Base-by-base conservation (phyloP, 1,140 invertebrate genomes). In the Drosophila pectinifera region DNA sequence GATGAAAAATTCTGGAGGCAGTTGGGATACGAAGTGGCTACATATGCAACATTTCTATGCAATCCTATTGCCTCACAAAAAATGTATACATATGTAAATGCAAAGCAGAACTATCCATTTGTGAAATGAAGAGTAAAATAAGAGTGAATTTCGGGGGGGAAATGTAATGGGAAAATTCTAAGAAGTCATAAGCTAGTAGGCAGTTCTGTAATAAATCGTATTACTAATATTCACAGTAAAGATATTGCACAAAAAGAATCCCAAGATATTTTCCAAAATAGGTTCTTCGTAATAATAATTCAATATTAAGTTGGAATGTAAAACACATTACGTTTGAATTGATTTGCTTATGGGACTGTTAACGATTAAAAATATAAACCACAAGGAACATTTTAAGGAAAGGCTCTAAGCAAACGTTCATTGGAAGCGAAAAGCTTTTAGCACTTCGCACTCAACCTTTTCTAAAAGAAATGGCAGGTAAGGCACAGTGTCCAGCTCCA, bases 351-450 rank as follows among this genome's bases (percentile, higher is more conserved):
- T 41, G n/a, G n/a, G n/a, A 48, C 55, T 24, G 20, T 22, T 18
- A 48, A 18, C 31, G 26, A 63, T 34, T 49, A 34, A 31, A 46
- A 49, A 43, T 56, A 34, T 34, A 41, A 49, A 22, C 53, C 56
- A 11, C 22, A 55, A 42, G 4, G 51, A 16, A 4, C 43, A 48
- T 6, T 38, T 46, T 8, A 22, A 26, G 41, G 34, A 34, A n/a
- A n/a, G 28, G 26, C 49, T 34, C 10, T 36, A 18, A 48, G 43
- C n/a, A 45, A 75, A 84, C 77, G 49, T 58, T 80, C 46, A 84
- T 84, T 84, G 61, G 64, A 78, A 28, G 68, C 58, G 82, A 86
- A 78, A 81, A 78, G 82, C 81, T 85, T 85, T 85, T 85, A 85
- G 58, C 78, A 68, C 58, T 51, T 62, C 28, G 36, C 78, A 34